Evolutionary conservation across 2,113 vertebrate genomes (phyloP).

Genomic region (Plecotus auritus): DNA sequence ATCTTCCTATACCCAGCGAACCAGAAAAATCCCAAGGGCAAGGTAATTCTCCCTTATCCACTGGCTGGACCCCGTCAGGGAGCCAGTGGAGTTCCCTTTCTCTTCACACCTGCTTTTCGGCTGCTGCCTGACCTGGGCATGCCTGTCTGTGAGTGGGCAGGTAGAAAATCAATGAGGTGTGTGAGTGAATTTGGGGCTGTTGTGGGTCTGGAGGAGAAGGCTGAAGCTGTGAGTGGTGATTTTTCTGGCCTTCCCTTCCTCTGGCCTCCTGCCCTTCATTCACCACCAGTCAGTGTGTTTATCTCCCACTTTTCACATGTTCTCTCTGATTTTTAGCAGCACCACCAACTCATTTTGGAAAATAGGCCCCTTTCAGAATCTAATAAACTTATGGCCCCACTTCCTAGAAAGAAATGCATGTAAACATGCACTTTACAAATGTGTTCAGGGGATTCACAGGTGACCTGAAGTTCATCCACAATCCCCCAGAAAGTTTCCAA

Average conservation of each 20-base stretch:
- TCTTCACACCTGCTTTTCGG: not conserved
- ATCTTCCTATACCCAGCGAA: slow-evolving; percentile 98
- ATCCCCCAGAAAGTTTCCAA: not conserved
- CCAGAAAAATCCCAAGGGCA: slow-evolving; percentile 96
- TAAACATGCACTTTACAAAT: not conserved
- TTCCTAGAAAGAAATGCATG: not conserved
- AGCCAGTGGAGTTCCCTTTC: not conserved
- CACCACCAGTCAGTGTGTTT: not conserved
- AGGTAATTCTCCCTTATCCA: slow-evolving; percentile 80
- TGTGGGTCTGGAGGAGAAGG: not conserved
- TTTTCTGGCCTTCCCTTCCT: not conserved
- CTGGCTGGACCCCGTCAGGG: slow-evolving; percentile 54
- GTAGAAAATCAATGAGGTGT: not conserved
- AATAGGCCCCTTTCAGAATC: not conserved
- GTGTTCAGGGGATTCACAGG: not conserved
- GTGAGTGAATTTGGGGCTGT: not conserved
- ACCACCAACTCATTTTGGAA: not conserved
- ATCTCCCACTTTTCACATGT: not conserved
- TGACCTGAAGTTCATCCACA: not conserved
- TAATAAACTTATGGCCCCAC: not conserved
- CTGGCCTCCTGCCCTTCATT: not conserved
- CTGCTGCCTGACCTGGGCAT: not conserved
- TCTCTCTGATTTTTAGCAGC: not conserved
- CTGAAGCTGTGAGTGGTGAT: not conserved
- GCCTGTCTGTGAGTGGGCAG: not conserved